Evolutionary conservation across 2,797 vertebrate genomes (phyloP), one percentile per base, ranked within the genome.

Genomic region (Dipus sagitta): DNA sequence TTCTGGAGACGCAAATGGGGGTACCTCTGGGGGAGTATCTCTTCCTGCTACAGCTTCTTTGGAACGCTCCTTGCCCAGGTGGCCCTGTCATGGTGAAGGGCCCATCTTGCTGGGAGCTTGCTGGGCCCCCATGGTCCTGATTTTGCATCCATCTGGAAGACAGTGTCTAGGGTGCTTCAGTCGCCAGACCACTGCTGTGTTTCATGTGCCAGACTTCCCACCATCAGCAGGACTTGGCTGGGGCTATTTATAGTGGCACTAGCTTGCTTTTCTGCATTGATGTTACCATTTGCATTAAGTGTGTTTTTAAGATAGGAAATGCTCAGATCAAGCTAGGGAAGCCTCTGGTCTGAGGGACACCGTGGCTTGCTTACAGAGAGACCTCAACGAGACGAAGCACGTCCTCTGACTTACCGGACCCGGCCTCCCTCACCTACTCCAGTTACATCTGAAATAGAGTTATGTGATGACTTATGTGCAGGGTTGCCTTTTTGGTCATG

Each of bases 181-280:
- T 90, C 79, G 6, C 30, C 67, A 60, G 58, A 77, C 60, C 70
- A 7, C 20, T 20, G 60, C 28, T 18, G 42, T 58, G 38, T 47
- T 86, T 84, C 23, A 7, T n/a, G 54, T 75, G 90, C 78, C 92
- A 91, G 93, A 72, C 65, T 28, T 87, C 85, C 77, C 23, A n/a
- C 80, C 15, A 34, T 75, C 92, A 38, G 86, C 88, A 82, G 74
- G 86, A 76, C 86, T 88, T 42, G 70, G 70, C 83, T 71, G 20
- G 6, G 58, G 79, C 94, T 89, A 94, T 95, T 96, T 94, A 90
- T 83, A 84, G 86, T 47, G 70, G 38, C 72, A 15, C 1, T 68
- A 74, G 15, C 90, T 90, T 85, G 65, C 77, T 58, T 93, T 90
- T 83, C n/a, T 52, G 58, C 82, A 65, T 93, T 88, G 92, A 93